phyloP scores from a whole-genome alignment of 2,113 vertebrate species.

The Rattus rattus region DNA sequence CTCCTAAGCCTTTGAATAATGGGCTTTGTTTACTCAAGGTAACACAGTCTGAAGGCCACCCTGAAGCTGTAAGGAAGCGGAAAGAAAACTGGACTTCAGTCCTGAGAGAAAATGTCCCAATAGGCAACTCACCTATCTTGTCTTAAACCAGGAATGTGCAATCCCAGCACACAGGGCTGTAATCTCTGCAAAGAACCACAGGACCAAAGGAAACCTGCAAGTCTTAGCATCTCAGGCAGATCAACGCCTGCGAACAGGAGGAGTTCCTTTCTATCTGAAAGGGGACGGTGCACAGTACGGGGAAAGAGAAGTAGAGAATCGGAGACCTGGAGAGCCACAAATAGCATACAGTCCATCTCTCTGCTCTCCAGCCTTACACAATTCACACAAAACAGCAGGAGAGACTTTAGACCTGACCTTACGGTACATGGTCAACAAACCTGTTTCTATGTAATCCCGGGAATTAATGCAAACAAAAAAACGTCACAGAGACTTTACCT shows the following conservation, averaged over 20 bases:
- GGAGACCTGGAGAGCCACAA: not conserved
- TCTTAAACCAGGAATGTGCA: slow-evolving; percentile 28
- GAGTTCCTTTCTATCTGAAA: not conserved
- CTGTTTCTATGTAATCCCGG: not conserved
- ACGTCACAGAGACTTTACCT: slow-evolving; percentile 84
- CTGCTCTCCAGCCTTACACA: not conserved
- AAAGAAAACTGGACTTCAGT: not conserved
- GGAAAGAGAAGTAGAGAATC: slow-evolving; percentile 3
- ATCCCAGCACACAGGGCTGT: not conserved
- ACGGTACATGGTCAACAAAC: not conserved
- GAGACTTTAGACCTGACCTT: not conserved
- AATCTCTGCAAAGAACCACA: not conserved
- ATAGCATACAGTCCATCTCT: not conserved
- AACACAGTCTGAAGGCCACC: not conserved
- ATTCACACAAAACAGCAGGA: not conserved
- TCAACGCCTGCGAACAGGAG: slow-evolving; percentile 17
- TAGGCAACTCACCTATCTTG: not conserved
- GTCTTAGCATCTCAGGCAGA: not conserved
- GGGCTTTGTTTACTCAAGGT: not conserved
- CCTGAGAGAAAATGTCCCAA: not conserved
- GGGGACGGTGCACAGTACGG: not conserved
- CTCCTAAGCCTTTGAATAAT: slow-evolving; percentile 12
- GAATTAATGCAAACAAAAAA: not conserved
- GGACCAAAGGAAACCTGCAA: not conserved
- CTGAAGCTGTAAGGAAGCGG: not conserved